phyloP scores from a whole-genome alignment of 2,888 invertebrate species.

The Cryptocheilus praepositus region DNA sequence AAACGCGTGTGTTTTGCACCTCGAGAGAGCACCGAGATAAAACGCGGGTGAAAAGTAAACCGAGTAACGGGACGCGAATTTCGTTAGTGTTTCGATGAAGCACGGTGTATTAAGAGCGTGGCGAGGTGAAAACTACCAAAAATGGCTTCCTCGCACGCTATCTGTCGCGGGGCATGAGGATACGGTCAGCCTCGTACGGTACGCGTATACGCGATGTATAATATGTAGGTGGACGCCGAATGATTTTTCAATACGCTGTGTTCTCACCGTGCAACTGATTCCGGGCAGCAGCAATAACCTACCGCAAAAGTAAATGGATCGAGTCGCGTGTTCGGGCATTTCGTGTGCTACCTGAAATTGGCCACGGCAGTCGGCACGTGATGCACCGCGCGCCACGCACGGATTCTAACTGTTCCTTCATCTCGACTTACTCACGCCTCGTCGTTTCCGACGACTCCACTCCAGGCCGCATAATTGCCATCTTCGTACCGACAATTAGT shows the following conservation, averaged over 20 bases:
- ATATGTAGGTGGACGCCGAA: too few species aligned
- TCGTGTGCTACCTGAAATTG: conserved; percentile 18
- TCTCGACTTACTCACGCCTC: conserved; percentile 29
- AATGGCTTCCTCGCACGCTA: too few species aligned
- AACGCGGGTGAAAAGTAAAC: too few species aligned
- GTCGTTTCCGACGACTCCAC: conserved; percentile 4
- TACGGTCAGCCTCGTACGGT: too few species aligned
- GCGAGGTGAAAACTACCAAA: too few species aligned
- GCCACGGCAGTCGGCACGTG: conserved; percentile 16
- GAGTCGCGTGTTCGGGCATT: conserved; percentile 20
- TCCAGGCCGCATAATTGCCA: conserved; percentile 6
- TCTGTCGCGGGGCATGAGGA: too few species aligned
- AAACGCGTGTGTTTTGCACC: too few species aligned
- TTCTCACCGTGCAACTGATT: neutral
- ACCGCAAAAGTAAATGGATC: conserved; percentile 15
- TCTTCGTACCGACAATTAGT: neutral
- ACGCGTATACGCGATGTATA: too few species aligned
- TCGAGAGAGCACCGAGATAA: too few species aligned
- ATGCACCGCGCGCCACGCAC: conserved; percentile 17
- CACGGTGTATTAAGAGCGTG: too few species aligned
- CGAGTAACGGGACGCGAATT: too few species aligned
- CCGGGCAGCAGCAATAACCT: conserved; percentile 16
- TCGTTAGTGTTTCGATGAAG: too few species aligned
- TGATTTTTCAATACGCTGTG: neutral
- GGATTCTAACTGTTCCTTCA: conserved; percentile 32